Evolutionary conservation across 2,797 vertebrate species (phyloP), one percentile per base, ranked within the genome.

Genomic region (Heteromormyrus szaboi): DNA sequence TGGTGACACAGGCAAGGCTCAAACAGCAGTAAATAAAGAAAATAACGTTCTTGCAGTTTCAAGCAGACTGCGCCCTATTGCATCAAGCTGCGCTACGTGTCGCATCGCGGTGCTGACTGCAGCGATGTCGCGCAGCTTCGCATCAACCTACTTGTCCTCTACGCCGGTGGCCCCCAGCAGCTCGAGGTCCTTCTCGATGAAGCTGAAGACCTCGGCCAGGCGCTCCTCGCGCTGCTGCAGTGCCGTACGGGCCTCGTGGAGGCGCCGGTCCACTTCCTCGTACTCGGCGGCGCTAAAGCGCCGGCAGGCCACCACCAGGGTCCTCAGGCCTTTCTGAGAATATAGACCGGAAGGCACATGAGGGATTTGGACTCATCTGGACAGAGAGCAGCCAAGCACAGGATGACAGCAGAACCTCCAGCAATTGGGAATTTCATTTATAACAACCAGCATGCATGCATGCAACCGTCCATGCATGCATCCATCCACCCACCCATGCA

Each of bases 111-210:
- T 9, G 56, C 56, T 25, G 56, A 62, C 56, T 25, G 56, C 7
- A 0, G 56, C n/a, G 6, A 22, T 2, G 1, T n/a, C 54, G 1
- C 12, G n/a, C n/a, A 9, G 56, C 7, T 62, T 25, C n/a, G 22
- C 8, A 5, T 25, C 22, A 1, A 92, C 96, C 90, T 96, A 98
- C 99, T 97, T 98, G 96, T 99, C 98, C 94, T 99, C 99, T 25
- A 99, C 98, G 88, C 97, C 99, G 0, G 98, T 99, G 62, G 98
- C 98, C 91, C 99, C 99, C 87, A 99, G 97, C 88, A 99, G 90
- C 46, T 97, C 95, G 92, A 99, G 94, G 90, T 99, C 97, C 92
- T 91, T 97, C 93, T 99, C 99, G 50, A 98, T 97, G 93, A 96
- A 96, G 93, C 94, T 94, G 93, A 99, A 99, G 29, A 95, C 96